A percentile compares a stretch with the other conserved stretches of the same genome.
phyloP scores from a whole-genome alignment of 1,140 invertebrate genomes.

The Lysiphlebus fabarum region DNA sequence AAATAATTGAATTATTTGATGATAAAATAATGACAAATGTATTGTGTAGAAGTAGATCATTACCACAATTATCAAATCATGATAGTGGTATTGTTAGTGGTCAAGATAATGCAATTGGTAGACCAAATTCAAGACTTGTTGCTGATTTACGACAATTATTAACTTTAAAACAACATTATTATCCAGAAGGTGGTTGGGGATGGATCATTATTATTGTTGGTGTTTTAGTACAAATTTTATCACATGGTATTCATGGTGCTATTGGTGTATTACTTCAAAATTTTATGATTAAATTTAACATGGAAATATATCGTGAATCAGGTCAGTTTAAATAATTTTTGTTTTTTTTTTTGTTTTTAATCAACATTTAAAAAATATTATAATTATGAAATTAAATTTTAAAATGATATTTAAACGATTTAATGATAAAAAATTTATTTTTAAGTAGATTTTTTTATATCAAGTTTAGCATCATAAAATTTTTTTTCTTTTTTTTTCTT shows the following conservation, averaged over 20 bases:
- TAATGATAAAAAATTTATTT: not conserved
- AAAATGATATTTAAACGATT: no score
- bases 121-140: slow-evolving; percentile 41
- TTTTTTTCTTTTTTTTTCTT: no score
- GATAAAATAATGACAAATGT: slow-evolving; percentile 1
- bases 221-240: slow-evolving; percentile 61
- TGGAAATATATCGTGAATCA: slow-evolving; percentile 51
- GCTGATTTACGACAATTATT: slow-evolving; percentile 59
- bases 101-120: slow-evolving; percentile 41
- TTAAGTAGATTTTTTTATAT: not conserved
- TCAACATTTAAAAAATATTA: no score
- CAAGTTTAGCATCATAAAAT: no score
- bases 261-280: slow-evolving; percentile 59
- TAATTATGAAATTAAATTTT: no score
- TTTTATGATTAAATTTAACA: slow-evolving; percentile 55
- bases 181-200: slow-evolving; percentile 74
- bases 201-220: slow-evolving; percentile 65
- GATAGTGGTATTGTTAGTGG: slow-evolving; percentile 45
- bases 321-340: no score
- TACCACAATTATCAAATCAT: slow-evolving; percentile 42
- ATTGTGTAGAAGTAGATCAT: slow-evolving; percentile 40
- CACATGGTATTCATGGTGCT: slow-evolving; percentile 63
- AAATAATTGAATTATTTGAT: not conserved
- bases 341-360: no score
- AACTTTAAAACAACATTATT: slow-evolving; percentile 69